Evolutionary conservation across 2,888 invertebrate genomes (phyloP), one percentile per base, ranked within the genome.

Genomic region (Harmothoe impar): DNA sequence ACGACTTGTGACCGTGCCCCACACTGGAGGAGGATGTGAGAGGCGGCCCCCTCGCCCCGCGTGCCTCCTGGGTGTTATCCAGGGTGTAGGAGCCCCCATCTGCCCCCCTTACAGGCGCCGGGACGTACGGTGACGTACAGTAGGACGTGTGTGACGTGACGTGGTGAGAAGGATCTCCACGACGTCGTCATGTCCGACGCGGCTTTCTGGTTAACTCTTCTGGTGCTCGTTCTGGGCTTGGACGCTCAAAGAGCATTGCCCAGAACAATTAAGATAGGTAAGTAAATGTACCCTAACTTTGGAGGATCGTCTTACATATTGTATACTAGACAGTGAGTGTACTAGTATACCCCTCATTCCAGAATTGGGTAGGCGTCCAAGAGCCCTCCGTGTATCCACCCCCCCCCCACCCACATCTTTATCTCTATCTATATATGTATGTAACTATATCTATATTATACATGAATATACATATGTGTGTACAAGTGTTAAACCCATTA

Each of bases 191-290:
- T 81, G 81, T 81, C 81, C 23, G 81, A 81, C n/a, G 81, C 33
- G 31, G 89, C 89, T 33, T 35, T 89, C 31, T 89, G 89, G 89
- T 33, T 89, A 35, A 33, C 68, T 1, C 89, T 89, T 23, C 62
- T 89, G 62, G 62, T 89, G 35, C 43, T 56, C n/a, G 35, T 89
- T 25, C 35, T 89, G 35, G 89, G 62, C 20, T 33, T 89, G 20
- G 68, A 89, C n/a, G 68, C 62, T 17, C 62, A 62, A 23, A 29
- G 89, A 20, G 29, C 62, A 23, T 43, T 89, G 35, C 89, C 89
- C 56, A 56, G 89, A 33, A 35, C n/a, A 56, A 89, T 89, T 35
- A 89, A 68, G 43, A 89, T 89, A 89, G 89, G 89, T 89, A n/a
- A 89, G 89, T 88, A 12, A 25, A 5, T 1, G 10, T 77, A 17